Base-by-base conservation (phyloP, 2,888 invertebrate genomes). In the Thalpophila matura region DNA sequence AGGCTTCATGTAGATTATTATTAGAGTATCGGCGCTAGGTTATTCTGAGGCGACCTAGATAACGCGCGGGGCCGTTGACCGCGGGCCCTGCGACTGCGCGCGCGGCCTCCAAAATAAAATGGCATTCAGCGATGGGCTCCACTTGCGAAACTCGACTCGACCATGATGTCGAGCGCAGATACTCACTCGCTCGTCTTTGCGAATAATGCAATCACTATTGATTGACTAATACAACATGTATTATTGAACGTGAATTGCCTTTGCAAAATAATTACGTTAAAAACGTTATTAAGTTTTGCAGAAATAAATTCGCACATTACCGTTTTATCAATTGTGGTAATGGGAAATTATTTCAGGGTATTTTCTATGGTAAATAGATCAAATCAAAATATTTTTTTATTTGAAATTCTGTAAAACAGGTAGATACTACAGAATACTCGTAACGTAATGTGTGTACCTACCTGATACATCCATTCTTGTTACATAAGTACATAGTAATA, bases 21-120 rank as follows among this genome's bases (percentile, higher is more conserved):
- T 94, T 93, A 94, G 93, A 93, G 92, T 94, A 94, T 94, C 91
- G 93, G 94, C 92, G 93, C 94, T 95, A 94, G 94, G 94, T 94
- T 94, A 94, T 94, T 94, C 94, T 91, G 91, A 94, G 91, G 88
- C 93, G 94, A 94, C 95, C 95, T 94, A 95, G 95, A 94, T 95
- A 92, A 84, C 90, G 86, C 87, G 77, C 80, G 94, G 94, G 94
- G 94, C 93, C 94, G 94, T 88, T 95, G 94, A 94, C 94, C 94
- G 94, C 93, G 91, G 90, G 94, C 93, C 94, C 94, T 94, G 92
- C 85, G 90, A 85, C 88, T 86, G 90, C 88, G 93, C 91, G 87
- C 89, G 88, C 92, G 94, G 94, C 94, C 94, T 93, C 94, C 91
- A 94, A 94, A 95, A 92, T 92, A 92, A 92, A 93, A 94, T 93